Evolutionary conservation across 1,140 invertebrate genomes (phyloP).

Genomic region (Andrena cerasifolii): DNA sequence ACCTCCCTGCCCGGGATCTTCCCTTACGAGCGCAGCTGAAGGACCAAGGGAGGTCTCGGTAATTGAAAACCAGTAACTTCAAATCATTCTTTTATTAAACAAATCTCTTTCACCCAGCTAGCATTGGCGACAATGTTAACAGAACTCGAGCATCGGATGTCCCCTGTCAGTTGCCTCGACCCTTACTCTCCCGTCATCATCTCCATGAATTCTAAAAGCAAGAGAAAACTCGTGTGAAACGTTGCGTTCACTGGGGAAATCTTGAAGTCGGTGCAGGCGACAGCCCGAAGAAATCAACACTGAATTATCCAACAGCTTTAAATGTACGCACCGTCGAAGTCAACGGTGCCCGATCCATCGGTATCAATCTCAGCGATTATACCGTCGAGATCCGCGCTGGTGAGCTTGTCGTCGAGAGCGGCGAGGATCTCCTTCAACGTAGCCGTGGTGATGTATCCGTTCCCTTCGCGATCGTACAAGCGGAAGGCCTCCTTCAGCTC

Average conservation of each 20-base stretch:
- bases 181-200: conserved; percentile 92
- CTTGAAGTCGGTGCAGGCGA: too few relatives aligned
- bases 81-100: conserved; percentile 51
- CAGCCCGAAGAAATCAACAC: too few relatives aligned
- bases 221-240: background rate
- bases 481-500: conserved; percentile 97
- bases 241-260: too few relatives aligned
- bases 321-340: conserved; percentile 90
- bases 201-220: conserved; percentile 90
- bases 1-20: too few relatives aligned
- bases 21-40: too few relatives aligned
- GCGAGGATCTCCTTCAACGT: conserved; percentile 95
- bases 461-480: conserved; percentile 91
- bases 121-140: background rate
- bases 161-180: background rate
- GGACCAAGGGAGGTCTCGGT: background rate
- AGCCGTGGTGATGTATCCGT: conserved; percentile 96
- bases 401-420: conserved; percentile 95
- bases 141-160: background rate
- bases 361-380: conserved; percentile 97
- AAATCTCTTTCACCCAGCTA: conserved; percentile 16
- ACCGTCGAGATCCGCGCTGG: conserved; percentile 91
- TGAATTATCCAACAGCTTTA: too few relatives aligned
- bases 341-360: conserved; percentile 95
- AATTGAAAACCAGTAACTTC: background rate